Conservation (phyloP, 2,888 invertebrate species). For the Drosophila setosimentum region DNA sequence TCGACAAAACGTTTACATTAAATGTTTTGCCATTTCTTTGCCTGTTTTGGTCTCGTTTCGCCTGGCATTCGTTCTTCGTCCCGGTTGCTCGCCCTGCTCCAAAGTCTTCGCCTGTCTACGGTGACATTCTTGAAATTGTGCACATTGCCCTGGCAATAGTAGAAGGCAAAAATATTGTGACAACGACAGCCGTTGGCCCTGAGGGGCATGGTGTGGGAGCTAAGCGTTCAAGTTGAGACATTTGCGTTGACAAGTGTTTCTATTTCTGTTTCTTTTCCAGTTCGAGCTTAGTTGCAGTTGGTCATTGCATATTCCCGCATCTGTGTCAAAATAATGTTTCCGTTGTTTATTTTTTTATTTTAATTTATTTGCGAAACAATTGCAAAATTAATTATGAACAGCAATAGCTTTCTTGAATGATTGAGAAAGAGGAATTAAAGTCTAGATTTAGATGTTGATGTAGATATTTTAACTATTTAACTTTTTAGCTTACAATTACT, state of each 20-base stretch:
- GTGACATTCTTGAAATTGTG: slow-evolving; percentile 71
- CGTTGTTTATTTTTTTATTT: background rate
- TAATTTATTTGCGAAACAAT: background rate
- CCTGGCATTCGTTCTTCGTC: slow-evolving; percentile 15
- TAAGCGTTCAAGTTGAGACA: slow-evolving; percentile 70
- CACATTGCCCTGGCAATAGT: slow-evolving; percentile 57
- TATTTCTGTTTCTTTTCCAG: slow-evolving; percentile 8
- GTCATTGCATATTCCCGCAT: background rate
- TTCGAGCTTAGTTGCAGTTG: background rate
- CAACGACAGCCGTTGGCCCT: slow-evolving; percentile 2
- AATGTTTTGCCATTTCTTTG: slow-evolving; percentile 74
- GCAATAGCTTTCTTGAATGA: background rate
- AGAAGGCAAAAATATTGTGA: slow-evolving; percentile 47
- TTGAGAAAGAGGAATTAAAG: background rate
- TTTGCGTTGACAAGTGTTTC: slow-evolving; percentile 76
- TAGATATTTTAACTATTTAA: background rate
- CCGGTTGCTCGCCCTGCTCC: slow-evolving; percentile 26
- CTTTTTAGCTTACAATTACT: background rate
- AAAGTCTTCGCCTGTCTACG: slow-evolving; percentile 61
- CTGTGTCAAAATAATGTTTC: background rate
- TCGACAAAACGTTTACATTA: slow-evolving; percentile 81
- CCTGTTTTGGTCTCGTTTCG: slow-evolving; percentile 43
- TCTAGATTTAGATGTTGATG: background rate
- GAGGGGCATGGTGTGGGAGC: background rate
- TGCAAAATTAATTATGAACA: background rate